Evolutionary conservation across 2,888 invertebrate genomes (phyloP).

Genomic region (Conops quadrifasciatus): DNA sequence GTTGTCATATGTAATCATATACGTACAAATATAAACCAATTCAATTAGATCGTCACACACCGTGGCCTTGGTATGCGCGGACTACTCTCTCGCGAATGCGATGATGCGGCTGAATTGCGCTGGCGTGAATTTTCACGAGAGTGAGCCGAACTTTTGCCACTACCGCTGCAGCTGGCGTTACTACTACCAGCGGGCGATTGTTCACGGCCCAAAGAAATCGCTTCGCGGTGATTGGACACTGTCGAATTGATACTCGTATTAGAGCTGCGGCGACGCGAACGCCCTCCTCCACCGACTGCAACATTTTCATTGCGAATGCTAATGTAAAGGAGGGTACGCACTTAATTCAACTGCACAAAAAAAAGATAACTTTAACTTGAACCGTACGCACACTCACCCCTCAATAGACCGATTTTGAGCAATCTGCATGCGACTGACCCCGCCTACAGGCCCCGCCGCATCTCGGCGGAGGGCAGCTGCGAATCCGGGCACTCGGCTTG

Average conservation of each 20-base stretch:
- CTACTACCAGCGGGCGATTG: slow-evolving; percentile 61
- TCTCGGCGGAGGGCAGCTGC: slow-evolving; percentile 69
- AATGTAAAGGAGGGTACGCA: background rate
- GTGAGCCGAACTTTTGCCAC: slow-evolving; percentile 65
- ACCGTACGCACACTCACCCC: slow-evolving; percentile 56
- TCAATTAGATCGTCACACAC: slow-evolving; percentile 40
- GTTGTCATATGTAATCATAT: background rate
- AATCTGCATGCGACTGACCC: slow-evolving; percentile 62
- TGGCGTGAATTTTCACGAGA: slow-evolving; percentile 61
- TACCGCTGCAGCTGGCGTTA: slow-evolving; percentile 62
- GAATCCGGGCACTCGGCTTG: slow-evolving; percentile 68
- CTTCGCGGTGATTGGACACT: slow-evolving; percentile 47
- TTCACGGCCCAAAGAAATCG: slow-evolving; percentile 48
- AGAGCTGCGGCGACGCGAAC: slow-evolving; percentile 65
- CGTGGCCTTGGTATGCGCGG: slow-evolving; percentile 76
- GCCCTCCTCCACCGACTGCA: slow-evolving; percentile 33
- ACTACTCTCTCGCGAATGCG: slow-evolving; percentile 76
- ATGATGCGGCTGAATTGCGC: slow-evolving; percentile 47
- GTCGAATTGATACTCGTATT: slow-evolving; percentile 66
- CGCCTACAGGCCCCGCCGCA: slow-evolving; percentile 56
- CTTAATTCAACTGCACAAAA: background rate
- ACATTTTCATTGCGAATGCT: slow-evolving; percentile 58
- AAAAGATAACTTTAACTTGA: background rate
- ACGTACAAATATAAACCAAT: background rate
- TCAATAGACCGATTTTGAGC: slow-evolving; percentile 62